Conservation (phyloP, 2,113 vertebrate genomes). For the Crotalus viridis region DNA sequence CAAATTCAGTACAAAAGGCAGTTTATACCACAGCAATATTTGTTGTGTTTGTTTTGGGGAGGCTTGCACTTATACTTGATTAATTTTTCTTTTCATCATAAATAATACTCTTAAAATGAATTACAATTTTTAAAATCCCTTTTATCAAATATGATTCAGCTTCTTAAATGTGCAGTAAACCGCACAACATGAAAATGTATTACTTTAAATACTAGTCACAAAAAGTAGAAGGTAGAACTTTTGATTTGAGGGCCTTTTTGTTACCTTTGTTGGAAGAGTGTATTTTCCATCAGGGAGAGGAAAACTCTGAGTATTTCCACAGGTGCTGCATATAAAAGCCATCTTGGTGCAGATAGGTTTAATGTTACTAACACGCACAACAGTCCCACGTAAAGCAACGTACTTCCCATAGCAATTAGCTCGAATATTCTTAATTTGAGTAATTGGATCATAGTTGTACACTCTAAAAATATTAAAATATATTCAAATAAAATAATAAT, state of each 20-base stretch:
- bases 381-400: slow-evolving; percentile 86
- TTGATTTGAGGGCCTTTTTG: background rate
- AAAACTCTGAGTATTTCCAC: slow-evolving; percentile 78
- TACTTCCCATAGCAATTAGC: slow-evolving; percentile 91
- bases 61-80: background rate
- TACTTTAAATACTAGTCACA: background rate
- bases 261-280: slow-evolving; percentile 85
- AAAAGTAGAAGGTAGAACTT: background rate
- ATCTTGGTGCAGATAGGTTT: slow-evolving; percentile 87
- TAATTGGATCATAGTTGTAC: slow-evolving; percentile 92
- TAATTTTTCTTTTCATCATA: too few species aligned
- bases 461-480: slow-evolving; percentile 72
- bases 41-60: background rate
- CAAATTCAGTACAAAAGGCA: background rate
- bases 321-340: slow-evolving; percentile 84
- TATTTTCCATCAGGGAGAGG: slow-evolving; percentile 89
- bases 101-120: background rate
- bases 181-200: background rate
- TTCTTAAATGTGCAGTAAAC: background rate
- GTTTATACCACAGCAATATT: background rate
- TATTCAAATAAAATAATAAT: background rate
- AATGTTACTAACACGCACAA: slow-evolving; percentile 92
- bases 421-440: slow-evolving; percentile 82
- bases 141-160: background rate
- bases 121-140: background rate